Conservation (phyloP, 2,888 invertebrate species). For the Tubulanus polymorphus region DNA sequence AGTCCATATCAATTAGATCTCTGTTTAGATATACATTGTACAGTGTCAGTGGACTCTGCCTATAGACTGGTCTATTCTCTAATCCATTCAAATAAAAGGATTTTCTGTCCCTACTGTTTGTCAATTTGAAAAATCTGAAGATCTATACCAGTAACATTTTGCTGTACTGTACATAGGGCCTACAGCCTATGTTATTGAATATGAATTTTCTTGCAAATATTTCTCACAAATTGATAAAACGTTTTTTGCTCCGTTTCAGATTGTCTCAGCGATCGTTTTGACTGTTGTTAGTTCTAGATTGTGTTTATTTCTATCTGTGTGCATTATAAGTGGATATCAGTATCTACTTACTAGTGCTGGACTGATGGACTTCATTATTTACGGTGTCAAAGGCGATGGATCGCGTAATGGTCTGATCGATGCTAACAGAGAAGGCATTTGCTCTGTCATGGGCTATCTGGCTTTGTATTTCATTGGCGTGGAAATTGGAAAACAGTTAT, state of each 20-base stretch:
- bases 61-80: too few relatives aligned
- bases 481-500: constrained; percentile 35
- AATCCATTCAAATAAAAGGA: neutral
- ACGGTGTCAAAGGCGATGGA: constrained; percentile 34
- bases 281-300: constrained; percentile 58
- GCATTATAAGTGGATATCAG: constrained; percentile 66
- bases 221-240: too few relatives aligned
- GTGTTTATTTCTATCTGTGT: constrained; percentile 59
- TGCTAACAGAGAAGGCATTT: constrained; percentile 89
- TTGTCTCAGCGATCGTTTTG: constrained; percentile 65
- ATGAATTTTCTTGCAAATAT: too few relatives aligned
- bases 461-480: constrained; percentile 74
- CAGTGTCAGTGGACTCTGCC: too few relatives aligned
- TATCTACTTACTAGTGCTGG: constrained; percentile 59
- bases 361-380: constrained; percentile 67
- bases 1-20: too few relatives aligned
- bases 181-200: too few relatives aligned
- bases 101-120: too few relatives aligned
- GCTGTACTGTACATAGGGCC: too few relatives aligned
- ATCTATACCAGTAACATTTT: too few relatives aligned
- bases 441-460: constrained; percentile 79
- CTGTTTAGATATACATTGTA: too few relatives aligned
- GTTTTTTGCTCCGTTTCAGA: too few relatives aligned
- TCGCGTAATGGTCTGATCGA: constrained; percentile 60
- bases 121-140: neutral